Percentiles rank a stretch among this genome's conserved stretches.
phyloP scores from a whole-genome alignment of 2,888 invertebrate genomes.

The Leucoma salicis region DNA sequence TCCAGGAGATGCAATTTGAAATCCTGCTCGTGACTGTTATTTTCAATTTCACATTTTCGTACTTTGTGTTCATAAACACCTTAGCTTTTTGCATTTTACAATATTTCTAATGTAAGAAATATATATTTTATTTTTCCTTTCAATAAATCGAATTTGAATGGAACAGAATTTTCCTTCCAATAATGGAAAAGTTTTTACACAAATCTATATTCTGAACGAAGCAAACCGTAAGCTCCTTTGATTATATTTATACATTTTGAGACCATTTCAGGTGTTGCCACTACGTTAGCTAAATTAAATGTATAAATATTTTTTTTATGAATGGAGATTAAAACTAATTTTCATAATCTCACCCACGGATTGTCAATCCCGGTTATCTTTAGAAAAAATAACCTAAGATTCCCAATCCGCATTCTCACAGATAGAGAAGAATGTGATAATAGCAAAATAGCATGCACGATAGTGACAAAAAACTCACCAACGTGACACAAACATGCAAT shows the following conservation, averaged over 20 bases:
- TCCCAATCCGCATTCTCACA: neutral
- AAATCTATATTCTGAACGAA: neutral
- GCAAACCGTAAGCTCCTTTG: neutral
- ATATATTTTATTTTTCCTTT: too few species aligned
- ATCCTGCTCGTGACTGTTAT: neutral
- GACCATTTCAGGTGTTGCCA: constrained; percentile 15
- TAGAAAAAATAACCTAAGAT: neutral
- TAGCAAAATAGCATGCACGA: too few species aligned
- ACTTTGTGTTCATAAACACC: too few species aligned
- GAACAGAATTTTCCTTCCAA: too few species aligned
- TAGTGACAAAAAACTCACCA: too few species aligned
- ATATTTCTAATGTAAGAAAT: too few species aligned
- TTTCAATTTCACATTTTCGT: too few species aligned
- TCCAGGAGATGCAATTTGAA: neutral
- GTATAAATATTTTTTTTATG: constrained; percentile 15
- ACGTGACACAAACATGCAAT: neutral
- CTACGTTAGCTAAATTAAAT: constrained; percentile 21
- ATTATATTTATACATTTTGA: constrained; percentile 22
- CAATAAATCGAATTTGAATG: too few species aligned
- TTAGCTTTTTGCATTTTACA: too few species aligned
- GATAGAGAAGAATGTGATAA: neutral
- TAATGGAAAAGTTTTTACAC: too few species aligned
- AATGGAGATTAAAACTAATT: constrained; percentile 9
- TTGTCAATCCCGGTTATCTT: neutral
- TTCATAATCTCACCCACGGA: constrained; percentile 6